Conservation (phyloP, 1,140 invertebrate genomes). For the Calosoma granatense region DNA sequence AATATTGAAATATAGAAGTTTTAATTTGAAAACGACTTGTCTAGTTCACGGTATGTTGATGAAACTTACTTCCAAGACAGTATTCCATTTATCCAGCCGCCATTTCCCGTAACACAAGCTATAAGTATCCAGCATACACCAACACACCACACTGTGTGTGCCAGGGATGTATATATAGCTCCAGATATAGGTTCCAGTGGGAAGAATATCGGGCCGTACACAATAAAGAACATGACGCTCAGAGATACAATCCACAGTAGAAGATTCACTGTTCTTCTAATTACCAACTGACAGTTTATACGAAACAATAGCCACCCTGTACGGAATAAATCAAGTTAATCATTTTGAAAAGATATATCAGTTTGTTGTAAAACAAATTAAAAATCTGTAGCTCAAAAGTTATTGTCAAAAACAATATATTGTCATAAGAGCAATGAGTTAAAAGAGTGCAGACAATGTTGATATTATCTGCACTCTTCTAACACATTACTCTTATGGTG, state of each 20-base stretch:
- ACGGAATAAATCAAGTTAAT: background rate
- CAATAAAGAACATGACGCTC: conserved; percentile 26
- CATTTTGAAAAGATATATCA: conserved; percentile 33
- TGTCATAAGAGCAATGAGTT: too few species aligned
- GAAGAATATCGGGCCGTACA: conserved; percentile 33
- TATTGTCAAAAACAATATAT: too few species aligned
- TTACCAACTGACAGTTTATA: background rate
- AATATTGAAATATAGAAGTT: too few species aligned
- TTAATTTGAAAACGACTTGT: too few species aligned
- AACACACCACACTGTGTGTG: conserved; percentile 39
- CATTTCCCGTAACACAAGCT: conserved; percentile 39
- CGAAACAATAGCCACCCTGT: background rate
- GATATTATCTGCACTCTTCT: too few species aligned
- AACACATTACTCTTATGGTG: too few species aligned
- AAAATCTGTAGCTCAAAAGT: too few species aligned
- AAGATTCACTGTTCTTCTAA: background rate
- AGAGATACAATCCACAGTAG: conserved; percentile 28
- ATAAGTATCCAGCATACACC: conserved; percentile 41
- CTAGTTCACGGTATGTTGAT: too few species aligned
- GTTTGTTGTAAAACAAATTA: too few species aligned
- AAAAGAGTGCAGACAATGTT: too few species aligned
- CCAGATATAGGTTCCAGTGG: conserved; percentile 31
- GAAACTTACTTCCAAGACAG: background rate
- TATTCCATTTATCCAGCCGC: conserved; percentile 6
- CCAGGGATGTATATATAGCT: conserved; percentile 41